These are phyloP conservation scores for Epinotia demarniana DNA, from an alignment of 2,888 invertebrate genomes.

Conservation along the genomic window DNA sequence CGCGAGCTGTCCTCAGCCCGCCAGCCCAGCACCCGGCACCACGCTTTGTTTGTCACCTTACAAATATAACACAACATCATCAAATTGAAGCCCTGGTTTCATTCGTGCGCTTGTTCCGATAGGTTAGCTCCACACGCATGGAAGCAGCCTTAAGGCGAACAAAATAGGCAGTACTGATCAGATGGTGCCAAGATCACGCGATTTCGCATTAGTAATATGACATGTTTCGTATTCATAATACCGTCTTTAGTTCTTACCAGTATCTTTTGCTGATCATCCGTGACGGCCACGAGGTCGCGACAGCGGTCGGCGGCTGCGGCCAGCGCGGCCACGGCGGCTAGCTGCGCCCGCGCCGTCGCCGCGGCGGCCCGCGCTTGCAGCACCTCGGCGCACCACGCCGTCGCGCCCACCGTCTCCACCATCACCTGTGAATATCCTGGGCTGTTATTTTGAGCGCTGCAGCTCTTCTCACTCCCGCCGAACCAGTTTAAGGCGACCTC, in stretches of 20 bases:
- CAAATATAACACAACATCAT: constrained; percentile 12
- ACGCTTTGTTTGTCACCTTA: constrained; percentile 94
- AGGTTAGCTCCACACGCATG: not conserved
- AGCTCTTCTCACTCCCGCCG: no score
- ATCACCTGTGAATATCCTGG: constrained; percentile 80
- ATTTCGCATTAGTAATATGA: no score
- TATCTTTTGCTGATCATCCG: constrained; percentile 93
- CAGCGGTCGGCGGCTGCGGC: constrained; percentile 94
- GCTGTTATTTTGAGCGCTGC: no score
- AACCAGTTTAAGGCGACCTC: no score
- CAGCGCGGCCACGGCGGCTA: constrained; percentile 91
- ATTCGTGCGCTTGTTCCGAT: not conserved
- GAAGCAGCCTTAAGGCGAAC: not conserved
- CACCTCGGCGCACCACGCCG: constrained; percentile 88
- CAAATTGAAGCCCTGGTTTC: not conserved
- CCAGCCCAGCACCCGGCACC: constrained; percentile 92
- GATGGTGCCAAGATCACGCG: no score
- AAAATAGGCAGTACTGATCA: no score
- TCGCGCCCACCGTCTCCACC: constrained; percentile 86
- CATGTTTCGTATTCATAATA: no score
- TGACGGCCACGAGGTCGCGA: constrained; percentile 94
- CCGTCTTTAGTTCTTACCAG: constrained; percentile 83
- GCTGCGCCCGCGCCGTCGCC: constrained; percentile 89
- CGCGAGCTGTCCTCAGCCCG: constrained; percentile 71
- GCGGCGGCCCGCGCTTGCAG: constrained; percentile 92